Evolutionary conservation across 1,140 invertebrate species (phyloP).

Genomic region (Drosophila erecta): DNA sequence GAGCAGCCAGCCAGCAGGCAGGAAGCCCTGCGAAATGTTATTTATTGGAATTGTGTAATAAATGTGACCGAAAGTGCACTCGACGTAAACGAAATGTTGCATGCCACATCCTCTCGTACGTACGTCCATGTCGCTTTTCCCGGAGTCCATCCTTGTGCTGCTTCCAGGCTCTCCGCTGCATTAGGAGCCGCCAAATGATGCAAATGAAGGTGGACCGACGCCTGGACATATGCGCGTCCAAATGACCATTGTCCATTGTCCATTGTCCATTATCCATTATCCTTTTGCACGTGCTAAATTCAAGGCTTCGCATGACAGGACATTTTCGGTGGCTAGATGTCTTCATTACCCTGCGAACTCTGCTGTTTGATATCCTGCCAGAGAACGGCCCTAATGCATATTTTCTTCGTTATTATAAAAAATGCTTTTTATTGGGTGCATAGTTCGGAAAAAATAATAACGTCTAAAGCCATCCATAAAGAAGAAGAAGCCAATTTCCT

Average conservation of each 20-base stretch:
- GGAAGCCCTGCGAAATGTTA: constrained; percentile 73
- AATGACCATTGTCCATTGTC: constrained; percentile 17
- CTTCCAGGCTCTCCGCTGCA: constrained; percentile 2
- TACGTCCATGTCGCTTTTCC: too few relatives aligned
- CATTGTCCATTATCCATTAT: constrained; percentile 1
- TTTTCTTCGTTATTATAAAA: too few relatives aligned
- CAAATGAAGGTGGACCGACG: constrained; percentile 33
- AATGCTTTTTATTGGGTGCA: too few relatives aligned
- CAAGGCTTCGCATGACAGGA: not conserved
- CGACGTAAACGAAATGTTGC: constrained; percentile 70
- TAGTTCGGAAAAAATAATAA: too few relatives aligned
- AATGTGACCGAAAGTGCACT: constrained; percentile 78
- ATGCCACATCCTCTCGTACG: constrained; percentile 12
- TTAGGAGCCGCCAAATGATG: constrained; percentile 26
- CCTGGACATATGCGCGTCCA: constrained; percentile 22
- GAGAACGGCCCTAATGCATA: too few relatives aligned
- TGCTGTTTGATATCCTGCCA: not conserved
- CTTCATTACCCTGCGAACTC: constrained; percentile 29
- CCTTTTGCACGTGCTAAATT: not conserved
- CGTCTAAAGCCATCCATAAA: too few relatives aligned
- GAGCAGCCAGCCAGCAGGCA: constrained; percentile 40
- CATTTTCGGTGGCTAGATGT: constrained; percentile 20
- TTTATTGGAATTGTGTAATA: constrained; percentile 81
- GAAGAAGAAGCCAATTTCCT: too few relatives aligned
- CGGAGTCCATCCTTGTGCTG: not conserved